Evolutionary conservation across 2,113 vertebrate species (phyloP).

Genomic region (Eptesicus fuscus): DNA sequence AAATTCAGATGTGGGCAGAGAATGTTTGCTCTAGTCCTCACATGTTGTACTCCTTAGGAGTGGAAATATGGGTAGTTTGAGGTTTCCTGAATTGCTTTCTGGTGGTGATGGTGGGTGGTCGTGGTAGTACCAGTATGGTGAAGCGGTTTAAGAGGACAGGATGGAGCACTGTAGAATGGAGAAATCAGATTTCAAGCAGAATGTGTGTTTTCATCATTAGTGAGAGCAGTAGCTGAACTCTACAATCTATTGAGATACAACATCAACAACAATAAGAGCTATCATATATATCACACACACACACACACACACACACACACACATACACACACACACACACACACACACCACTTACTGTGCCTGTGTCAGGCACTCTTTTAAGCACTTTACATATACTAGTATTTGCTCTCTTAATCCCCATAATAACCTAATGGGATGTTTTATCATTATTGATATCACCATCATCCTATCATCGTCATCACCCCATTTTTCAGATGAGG

Average conservation of each 20-base stretch:
- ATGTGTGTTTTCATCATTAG: background rate
- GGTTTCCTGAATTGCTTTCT: background rate
- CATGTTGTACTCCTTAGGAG: background rate
- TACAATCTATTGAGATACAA: background rate
- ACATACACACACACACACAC: background rate
- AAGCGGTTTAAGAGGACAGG: background rate
- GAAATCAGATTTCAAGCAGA: background rate
- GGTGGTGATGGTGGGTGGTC: background rate
- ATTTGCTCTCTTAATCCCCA: background rate
- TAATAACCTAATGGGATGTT: background rate
- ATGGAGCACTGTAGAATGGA: background rate
- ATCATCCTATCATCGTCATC: background rate
- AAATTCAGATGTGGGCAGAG: background rate
- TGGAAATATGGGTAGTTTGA: background rate
- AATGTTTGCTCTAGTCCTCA: background rate
- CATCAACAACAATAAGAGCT: background rate
- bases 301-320: too few species aligned
- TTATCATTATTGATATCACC: background rate
- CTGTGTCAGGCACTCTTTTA: background rate
- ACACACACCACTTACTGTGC: background rate
- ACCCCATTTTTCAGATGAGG: background rate
- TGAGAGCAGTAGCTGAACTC: background rate
- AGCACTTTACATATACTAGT: background rate
- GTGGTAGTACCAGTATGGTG: background rate
- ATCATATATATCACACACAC: background rate